phyloP scores from a whole-genome alignment of 2,113 vertebrate species.

The Campylorhamphus procurvoides region DNA sequence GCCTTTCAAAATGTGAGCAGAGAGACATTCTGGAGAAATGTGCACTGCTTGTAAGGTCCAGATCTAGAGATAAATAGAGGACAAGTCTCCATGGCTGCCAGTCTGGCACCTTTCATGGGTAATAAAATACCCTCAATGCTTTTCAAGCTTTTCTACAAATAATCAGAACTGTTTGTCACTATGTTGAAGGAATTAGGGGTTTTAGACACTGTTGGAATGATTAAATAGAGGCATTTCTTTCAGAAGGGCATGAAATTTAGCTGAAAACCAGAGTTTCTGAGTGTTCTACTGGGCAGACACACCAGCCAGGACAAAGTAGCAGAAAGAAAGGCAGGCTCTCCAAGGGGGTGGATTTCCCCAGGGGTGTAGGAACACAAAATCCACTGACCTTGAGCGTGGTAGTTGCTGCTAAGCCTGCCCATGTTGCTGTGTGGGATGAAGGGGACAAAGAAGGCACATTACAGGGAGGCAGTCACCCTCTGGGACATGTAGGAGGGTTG shows the following conservation, averaged over 20 bases:
- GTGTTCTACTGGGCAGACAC: background rate
- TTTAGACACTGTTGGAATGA: slow-evolving; percentile 3
- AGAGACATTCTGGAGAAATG: background rate
- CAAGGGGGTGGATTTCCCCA: background rate
- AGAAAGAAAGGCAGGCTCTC: background rate
- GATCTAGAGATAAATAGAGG: slow-evolving; percentile 27
- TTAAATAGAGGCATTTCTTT: slow-evolving; percentile 32
- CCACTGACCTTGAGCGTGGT: background rate
- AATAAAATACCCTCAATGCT: slow-evolving; percentile 2
- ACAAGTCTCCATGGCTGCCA: slow-evolving; percentile 21
- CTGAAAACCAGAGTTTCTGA: slow-evolving; percentile 11
- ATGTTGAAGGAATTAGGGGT: slow-evolving; percentile 4
- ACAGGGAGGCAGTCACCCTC: background rate
- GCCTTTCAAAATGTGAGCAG: background rate
- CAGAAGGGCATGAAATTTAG: slow-evolving; percentile 34
- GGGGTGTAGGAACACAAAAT: background rate
- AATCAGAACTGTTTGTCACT: slow-evolving; percentile 52
- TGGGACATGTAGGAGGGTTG: background rate
- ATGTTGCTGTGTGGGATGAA: background rate
- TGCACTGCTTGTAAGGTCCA: background rate
- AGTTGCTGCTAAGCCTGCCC: background rate
- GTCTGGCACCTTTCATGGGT: slow-evolving; percentile 21
- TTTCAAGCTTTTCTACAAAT: slow-evolving; percentile 59
- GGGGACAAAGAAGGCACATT: background rate
- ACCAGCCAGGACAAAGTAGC: background rate